Conservation (phyloP, 2,797 vertebrate species). For the Vireo griseus region DNA sequence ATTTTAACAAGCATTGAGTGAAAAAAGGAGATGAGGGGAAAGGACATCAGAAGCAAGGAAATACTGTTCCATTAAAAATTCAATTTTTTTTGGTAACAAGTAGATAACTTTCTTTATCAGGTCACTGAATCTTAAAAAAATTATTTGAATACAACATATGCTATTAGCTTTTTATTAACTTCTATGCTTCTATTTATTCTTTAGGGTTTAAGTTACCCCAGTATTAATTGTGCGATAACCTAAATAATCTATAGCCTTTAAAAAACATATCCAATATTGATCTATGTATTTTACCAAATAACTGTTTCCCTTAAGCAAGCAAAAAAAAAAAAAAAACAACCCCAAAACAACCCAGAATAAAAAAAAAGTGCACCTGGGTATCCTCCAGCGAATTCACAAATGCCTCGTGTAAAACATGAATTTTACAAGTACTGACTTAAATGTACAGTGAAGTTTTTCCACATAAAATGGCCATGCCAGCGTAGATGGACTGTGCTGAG, state of each 20-base stretch:
- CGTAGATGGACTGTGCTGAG: background rate
- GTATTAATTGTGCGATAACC: background rate
- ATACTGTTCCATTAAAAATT: background rate
- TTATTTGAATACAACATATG: background rate
- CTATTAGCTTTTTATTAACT: background rate
- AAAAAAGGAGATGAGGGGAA: background rate
- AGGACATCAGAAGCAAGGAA: background rate
- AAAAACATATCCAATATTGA: background rate
- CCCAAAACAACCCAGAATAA: rapidly evolving
- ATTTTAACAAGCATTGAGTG: background rate
- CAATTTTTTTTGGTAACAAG: background rate
- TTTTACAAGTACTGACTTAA: background rate
- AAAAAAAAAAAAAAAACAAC: no score
- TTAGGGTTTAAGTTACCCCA: background rate
- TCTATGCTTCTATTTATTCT: background rate
- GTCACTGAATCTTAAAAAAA: background rate
- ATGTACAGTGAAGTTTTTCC: background rate
- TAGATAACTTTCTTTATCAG: background rate
- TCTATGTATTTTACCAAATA: background rate
- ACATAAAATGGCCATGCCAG: background rate
- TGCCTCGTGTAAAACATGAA: background rate
- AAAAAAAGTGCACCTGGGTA: background rate
- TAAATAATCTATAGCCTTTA: background rate
- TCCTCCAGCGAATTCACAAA: background rate
- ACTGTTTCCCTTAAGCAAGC: background rate